Evolutionary conservation across 2,113 vertebrate genomes (phyloP).

Genomic region (Rhinogobius similis): DNA sequence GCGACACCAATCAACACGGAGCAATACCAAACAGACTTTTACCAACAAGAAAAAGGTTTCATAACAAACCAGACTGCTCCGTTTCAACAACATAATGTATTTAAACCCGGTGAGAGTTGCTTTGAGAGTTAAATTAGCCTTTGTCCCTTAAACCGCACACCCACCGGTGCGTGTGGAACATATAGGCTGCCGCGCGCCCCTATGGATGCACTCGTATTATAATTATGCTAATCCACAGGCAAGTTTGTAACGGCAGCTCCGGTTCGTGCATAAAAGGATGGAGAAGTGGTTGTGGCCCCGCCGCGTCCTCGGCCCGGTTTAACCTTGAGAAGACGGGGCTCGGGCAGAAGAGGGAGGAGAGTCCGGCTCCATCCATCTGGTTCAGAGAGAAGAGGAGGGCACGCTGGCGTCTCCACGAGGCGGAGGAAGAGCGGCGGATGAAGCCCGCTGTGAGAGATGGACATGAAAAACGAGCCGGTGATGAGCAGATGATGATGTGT

Average conservation of each 20-base stretch:
- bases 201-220: slow-evolving; percentile 11
- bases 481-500: slow-evolving; percentile 22
- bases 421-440: slow-evolving; percentile 36
- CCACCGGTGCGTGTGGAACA: slow-evolving; percentile 28
- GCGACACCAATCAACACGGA: too few relatives aligned
- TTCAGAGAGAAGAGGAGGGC: slow-evolving; percentile 41
- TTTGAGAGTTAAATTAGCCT: background rate
- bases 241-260: slow-evolving; percentile 14
- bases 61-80: too few relatives aligned
- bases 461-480: slow-evolving; percentile 51
- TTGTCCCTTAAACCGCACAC: background rate
- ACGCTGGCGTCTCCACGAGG: slow-evolving; percentile 50
- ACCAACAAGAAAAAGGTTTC: too few relatives aligned
- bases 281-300: too few relatives aligned
- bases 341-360: slow-evolving; percentile 27
- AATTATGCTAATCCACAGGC: slow-evolving; percentile 36
- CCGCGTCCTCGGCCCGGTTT: background rate
- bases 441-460: slow-evolving; percentile 47
- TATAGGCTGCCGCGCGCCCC: slow-evolving; percentile 8
- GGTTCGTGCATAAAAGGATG: background rate
- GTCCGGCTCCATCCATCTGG: slow-evolving; percentile 62
- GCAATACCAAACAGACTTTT: too few relatives aligned
- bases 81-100: too few relatives aligned
- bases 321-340: background rate
- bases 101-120: background rate